Base-by-base conservation (phyloP, 1,140 invertebrate species). In the Bacillus rossius region DNA sequence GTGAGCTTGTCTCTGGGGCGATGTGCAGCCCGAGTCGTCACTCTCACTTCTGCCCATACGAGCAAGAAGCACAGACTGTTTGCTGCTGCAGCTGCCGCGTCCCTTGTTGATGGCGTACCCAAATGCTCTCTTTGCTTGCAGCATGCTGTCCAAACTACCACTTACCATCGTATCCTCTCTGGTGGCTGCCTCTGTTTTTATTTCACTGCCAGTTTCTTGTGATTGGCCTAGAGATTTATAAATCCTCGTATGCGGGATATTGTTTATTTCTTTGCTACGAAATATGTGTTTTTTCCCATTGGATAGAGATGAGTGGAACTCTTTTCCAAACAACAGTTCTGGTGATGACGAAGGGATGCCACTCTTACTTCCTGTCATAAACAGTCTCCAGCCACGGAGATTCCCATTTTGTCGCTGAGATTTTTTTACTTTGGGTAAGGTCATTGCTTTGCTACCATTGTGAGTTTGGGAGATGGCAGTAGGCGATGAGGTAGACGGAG, bases 101-200 rank as follows among this genome's bases (percentile, higher is more conserved):
- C 17, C 43, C 19, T 1, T 29, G 14, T 2, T 37, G 7, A 1
- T 25, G 14, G 34, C 41, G 7, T 17, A 22, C n/a, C 16, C 26
- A 7, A n/a, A n/a, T n/a, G n/a, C n/a, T n/a, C 19, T 29, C 7
- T 14, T 2, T 19, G 14, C 19, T 19, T 43, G 13, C 20, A 47
- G 20, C 41, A 56, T 53, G 51, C 51, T 53, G 51, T 53, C 51
- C 13, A 53, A n/a, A 23, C 51, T 53, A 19, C 26, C 45, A 48
- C 16, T 48, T 19, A 23, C 26, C 17, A 13, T 25, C 26, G 16
- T 13, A 19, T 23, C 26, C 14, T 48, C 22, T 2, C 17, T 14
- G 45, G 14, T n/a, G 8, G 7, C 8, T 7, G 19, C 8, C 4
- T 10, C 17, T 7, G 19, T 8, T 3, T 8, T 22, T 22, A 10